A percentile compares a stretch with the other conserved stretches of the same genome.
These are phyloP conservation scores for Tachysurus vachellii DNA, from an alignment of 2,113 vertebrate species.

Conservation along the genomic window DNA sequence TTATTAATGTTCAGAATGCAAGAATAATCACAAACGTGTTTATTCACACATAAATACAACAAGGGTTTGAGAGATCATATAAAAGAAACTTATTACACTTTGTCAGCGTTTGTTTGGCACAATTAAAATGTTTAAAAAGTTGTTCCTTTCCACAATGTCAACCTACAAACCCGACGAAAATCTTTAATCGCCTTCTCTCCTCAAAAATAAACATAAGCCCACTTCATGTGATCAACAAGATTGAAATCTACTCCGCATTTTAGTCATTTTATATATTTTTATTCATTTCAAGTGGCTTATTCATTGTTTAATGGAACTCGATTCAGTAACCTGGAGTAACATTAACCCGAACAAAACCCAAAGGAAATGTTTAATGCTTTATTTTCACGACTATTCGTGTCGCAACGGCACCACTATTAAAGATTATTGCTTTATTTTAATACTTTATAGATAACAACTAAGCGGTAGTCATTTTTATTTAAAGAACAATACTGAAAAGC, in stretches of 20 bases:
- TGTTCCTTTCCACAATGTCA: constrained; percentile 17
- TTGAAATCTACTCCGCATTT: constrained; percentile 20
- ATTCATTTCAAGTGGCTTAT: not conserved
- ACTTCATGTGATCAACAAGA: constrained; percentile 36
- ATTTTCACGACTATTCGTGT: constrained; percentile 14
- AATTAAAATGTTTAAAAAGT: constrained; percentile 6
- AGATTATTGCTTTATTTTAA: not conserved
- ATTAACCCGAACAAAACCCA: constrained; percentile 14
- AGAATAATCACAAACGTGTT: not conserved
- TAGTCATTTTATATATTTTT: constrained; percentile 28
- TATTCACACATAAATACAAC: too few relatives aligned
- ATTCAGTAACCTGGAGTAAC: constrained; percentile 13
- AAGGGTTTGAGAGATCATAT: not conserved
- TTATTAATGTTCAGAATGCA: not conserved
- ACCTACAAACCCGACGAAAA: not conserved
- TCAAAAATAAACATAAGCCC: constrained; percentile 41
- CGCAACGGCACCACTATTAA: not conserved
- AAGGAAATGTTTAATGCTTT: constrained; percentile 36
- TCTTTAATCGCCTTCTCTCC: constrained; percentile 16
- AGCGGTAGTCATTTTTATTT: not conserved
- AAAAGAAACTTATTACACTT: not conserved
- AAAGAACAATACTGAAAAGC: not conserved
- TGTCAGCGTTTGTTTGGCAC: constrained; percentile 20
- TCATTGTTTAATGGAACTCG: constrained; percentile 36
- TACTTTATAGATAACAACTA: not conserved